phyloP scores from a whole-genome alignment of 2,888 invertebrate species.

The Orgyia antiqua region DNA sequence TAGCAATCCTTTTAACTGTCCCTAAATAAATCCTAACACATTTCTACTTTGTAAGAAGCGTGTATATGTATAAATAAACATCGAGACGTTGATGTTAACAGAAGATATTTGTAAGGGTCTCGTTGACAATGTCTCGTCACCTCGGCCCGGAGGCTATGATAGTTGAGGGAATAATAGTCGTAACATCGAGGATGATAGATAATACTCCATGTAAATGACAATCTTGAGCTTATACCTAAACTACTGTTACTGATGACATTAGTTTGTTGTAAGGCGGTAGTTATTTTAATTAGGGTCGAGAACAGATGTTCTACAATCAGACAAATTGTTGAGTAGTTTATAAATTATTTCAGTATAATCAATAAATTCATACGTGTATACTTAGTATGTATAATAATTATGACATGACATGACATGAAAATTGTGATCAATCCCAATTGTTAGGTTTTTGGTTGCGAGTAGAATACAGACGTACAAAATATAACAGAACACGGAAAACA shows the following conservation, averaged over 20 bases:
- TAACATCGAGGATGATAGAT: slow-evolving; percentile 25
- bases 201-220: slow-evolving; percentile 28
- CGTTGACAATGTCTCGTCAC: slow-evolving; percentile 47
- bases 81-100: slow-evolving; percentile 52
- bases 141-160: slow-evolving; percentile 39
- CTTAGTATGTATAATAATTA: too few species aligned
- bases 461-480: too few species aligned
- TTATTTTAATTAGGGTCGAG: slow-evolving; percentile 1
- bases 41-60: too few species aligned
- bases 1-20: too few species aligned
- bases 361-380: too few species aligned
- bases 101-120: slow-evolving; percentile 35
- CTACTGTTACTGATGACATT: slow-evolving; percentile 14
- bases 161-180: slow-evolving; percentile 35
- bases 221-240: slow-evolving; percentile 20
- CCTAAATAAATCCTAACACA: too few species aligned
- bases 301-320: neutral
- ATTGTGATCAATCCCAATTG: too few species aligned
- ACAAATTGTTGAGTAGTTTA: neutral
- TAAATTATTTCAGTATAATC: too few species aligned
- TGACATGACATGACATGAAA: too few species aligned
- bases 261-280: slow-evolving; percentile 9
- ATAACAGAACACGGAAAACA: too few species aligned
- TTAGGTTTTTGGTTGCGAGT: too few species aligned
- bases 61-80: too few species aligned